Percentiles rank a stretch among this genome's conserved stretches.
Evolutionary conservation across 2,797 vertebrate species (phyloP).

Genomic region (Pogoniulus pusillus): DNA sequence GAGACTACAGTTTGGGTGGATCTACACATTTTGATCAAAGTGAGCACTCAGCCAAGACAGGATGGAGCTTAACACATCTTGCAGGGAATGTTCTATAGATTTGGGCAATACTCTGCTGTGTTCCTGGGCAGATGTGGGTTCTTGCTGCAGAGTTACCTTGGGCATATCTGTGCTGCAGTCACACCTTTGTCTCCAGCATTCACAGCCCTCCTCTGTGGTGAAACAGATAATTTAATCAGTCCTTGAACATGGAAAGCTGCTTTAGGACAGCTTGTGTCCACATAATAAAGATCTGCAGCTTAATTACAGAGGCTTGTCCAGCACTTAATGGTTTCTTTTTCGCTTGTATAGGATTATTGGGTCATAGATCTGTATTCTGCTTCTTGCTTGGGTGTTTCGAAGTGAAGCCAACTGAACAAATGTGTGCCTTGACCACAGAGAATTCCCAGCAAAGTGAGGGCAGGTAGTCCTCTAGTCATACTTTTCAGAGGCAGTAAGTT

Average conservation of each 20-base stretch:
- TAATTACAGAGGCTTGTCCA: not conserved
- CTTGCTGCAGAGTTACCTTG: not conserved
- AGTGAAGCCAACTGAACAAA: not conserved
- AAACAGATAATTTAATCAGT: not conserved
- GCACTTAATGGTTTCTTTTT: not conserved
- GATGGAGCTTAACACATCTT: not conserved
- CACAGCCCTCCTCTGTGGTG: not conserved
- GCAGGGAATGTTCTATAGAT: not conserved
- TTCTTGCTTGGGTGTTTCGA: not conserved
- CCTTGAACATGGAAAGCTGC: not conserved
- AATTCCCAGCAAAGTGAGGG: not conserved
- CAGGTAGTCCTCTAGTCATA: not conserved
- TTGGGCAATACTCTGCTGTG: rapidly evolving
- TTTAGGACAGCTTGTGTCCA: not conserved
- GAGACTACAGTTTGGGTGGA: rapidly evolving
- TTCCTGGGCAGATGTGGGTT: not conserved
- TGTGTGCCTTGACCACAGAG: not conserved
- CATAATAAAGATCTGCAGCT: not conserved
- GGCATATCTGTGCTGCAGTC: not conserved
- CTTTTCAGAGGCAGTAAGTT: not conserved
- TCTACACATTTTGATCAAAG: not conserved
- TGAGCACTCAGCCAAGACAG: not conserved
- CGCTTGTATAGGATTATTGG: not conserved
- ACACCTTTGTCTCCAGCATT: not conserved
- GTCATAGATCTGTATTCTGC: not conserved